These are phyloP conservation scores for Nephila pilipes DNA, from an alignment of 1,140 invertebrate species.

Conservation along the genomic window DNA sequence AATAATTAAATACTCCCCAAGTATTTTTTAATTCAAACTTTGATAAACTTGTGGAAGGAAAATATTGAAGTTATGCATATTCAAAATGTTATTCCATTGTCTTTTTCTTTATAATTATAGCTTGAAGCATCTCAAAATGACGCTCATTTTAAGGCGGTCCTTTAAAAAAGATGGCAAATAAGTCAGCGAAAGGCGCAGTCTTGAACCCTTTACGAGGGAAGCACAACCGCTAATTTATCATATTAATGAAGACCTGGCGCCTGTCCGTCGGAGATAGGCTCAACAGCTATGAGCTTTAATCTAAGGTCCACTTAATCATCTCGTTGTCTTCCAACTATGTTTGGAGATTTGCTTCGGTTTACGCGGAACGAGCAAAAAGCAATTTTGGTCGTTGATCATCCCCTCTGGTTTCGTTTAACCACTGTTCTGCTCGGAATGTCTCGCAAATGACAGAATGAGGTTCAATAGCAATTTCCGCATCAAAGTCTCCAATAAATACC, in stretches of 20 bases:
- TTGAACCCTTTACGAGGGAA: not conserved
- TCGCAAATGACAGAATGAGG: not conserved
- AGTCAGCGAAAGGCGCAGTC: not conserved
- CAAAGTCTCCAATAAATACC: not conserved
- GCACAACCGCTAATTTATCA: not conserved
- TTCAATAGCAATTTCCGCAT: not conserved
- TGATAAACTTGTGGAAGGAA: too few relatives aligned
- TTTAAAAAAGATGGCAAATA: not conserved
- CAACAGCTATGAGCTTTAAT: not conserved
- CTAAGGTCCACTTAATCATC: not conserved
- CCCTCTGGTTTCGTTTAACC: not conserved
- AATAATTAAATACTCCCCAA: too few relatives aligned
- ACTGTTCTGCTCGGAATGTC: not conserved
- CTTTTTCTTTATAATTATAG: too few relatives aligned
- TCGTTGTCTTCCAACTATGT: not conserved
- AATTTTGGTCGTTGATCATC: not conserved
- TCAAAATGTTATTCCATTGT: too few relatives aligned
- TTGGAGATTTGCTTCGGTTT: slow-evolving; percentile 2
- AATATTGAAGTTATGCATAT: too few relatives aligned
- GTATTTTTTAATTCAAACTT: too few relatives aligned
- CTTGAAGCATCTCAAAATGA: too few relatives aligned
- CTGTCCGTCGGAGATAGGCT: not conserved
- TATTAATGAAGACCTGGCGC: slow-evolving; percentile 1
- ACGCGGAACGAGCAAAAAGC: not conserved
- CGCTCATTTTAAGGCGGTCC: too few relatives aligned